Evolutionary conservation across 2,113 vertebrate genomes (phyloP).

Genomic region (Lamprologus callipterus): DNA sequence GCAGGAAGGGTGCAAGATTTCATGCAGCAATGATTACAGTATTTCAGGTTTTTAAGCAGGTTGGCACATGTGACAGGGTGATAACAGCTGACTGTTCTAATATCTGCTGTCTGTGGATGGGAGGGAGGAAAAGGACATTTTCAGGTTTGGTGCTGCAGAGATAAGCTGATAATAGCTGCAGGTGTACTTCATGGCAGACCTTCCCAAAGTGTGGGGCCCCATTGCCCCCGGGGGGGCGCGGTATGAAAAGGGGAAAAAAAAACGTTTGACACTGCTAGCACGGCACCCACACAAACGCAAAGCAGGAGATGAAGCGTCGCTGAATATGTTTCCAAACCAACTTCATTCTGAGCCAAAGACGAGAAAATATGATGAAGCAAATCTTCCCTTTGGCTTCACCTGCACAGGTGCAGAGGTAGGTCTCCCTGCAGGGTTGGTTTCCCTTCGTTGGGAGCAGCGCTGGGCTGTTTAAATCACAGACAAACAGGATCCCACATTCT

Average conservation of each 20-base stretch:
- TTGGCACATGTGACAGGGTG: background rate
- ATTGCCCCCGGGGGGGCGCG: fast-evolving
- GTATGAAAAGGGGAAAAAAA: too few species aligned
- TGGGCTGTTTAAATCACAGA: background rate
- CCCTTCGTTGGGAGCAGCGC: fast-evolving
- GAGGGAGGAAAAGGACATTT: background rate
- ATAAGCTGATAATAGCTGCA: background rate
- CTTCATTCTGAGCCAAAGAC: too few species aligned
- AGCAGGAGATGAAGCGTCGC: too few species aligned
- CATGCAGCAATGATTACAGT: background rate
- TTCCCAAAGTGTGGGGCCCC: background rate
- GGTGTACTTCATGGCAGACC: background rate
- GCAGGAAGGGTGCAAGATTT: background rate
- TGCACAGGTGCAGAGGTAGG: fast-evolving
- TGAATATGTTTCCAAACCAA: too few species aligned
- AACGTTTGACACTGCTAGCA: too few species aligned
- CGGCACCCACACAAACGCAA: fast-evolving
- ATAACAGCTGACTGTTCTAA: background rate
- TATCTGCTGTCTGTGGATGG: background rate
- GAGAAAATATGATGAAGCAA: too few species aligned
- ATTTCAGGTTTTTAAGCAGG: background rate
- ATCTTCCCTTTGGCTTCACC: background rate
- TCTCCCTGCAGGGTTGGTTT: fast-evolving
- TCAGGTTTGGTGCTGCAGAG: background rate
- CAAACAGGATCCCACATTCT: too few species aligned